Evolutionary conservation across 2,888 invertebrate genomes (phyloP).

Genomic region (Dichetophora obliterata): DNA sequence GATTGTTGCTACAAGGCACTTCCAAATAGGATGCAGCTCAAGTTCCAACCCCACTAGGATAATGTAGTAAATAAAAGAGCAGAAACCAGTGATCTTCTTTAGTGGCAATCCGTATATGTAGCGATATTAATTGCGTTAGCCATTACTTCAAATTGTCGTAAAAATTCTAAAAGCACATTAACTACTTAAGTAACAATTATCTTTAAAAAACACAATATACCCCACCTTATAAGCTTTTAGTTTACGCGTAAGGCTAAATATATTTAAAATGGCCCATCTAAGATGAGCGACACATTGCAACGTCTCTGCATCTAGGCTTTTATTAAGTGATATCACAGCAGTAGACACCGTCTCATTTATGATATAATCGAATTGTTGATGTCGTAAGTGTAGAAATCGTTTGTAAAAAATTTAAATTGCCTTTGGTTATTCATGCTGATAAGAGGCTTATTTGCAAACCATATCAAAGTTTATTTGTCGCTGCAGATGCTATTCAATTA

Average conservation of each 20-base stretch:
- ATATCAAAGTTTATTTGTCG: slow-evolving; percentile 75
- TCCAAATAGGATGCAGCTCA: too few species aligned
- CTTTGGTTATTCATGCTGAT: slow-evolving; percentile 74
- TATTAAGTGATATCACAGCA: slow-evolving; percentile 54
- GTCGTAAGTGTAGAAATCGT: slow-evolving; percentile 48
- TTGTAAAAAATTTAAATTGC: slow-evolving; percentile 70
- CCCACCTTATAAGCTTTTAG: slow-evolving; percentile 77
- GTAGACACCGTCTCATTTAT: slow-evolving; percentile 39
- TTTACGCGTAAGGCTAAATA: slow-evolving; percentile 72
- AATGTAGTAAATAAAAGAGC: slow-evolving; percentile 81
- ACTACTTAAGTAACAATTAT: neutral
- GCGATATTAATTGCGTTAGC: slow-evolving; percentile 75
- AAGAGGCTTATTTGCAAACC: slow-evolving; percentile 77
- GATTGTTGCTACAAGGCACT: too few species aligned
- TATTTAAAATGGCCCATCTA: slow-evolving; percentile 66
- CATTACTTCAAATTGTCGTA: slow-evolving; percentile 74
- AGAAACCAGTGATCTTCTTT: slow-evolving; percentile 85
- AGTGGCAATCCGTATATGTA: slow-evolving; percentile 78
- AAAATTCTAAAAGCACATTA: slow-evolving; percentile 70
- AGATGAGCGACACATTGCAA: slow-evolving; percentile 59
- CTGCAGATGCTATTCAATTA: slow-evolving; percentile 69
- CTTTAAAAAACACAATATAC: too few species aligned
- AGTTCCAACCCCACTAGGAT: slow-evolving; percentile 79
- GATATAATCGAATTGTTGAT: too few species aligned
- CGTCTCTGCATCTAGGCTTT: slow-evolving; percentile 50